Base-by-base conservation (phyloP, 2,113 vertebrate species). In the Spea multiplicata region DNA sequence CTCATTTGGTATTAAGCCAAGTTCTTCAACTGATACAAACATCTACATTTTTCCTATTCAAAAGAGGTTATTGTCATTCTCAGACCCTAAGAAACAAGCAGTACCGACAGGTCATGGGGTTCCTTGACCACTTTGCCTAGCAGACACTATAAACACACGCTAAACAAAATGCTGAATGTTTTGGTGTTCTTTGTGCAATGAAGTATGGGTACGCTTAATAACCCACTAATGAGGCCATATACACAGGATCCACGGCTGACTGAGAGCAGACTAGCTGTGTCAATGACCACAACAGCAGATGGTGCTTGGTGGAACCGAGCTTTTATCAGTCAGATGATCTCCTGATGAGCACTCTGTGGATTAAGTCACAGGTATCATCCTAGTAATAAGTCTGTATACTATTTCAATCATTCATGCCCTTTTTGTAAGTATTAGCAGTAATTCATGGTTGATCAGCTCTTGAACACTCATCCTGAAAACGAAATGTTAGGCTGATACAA, bases 231-330 rank as follows among this genome's bases (percentile, higher is more conserved):
- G 71, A 79, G 70, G 70, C 77, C 44, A 73, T 67, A 73, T 44
- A 49, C 50, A 55, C 8, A 14, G 77, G 62, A 79, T 57, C 30
- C 77, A 79, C 62, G 70, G 44, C 70, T 66, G 13, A 55, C 77
- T 79, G 77, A 67, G 64, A 67, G 66, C 66, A 13, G 77, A 16
- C 57, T 65, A 59, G 69, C 55, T 17, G 61, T 49, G 59, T 72
- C 45, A 44, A 57, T 73, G 77, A 66, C 70, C 70, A 79, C 70
- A 73, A 79, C 30, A 73, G 77, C 77, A 79, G 77, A 79, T 79
- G 77, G 77, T 67, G 10, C 44, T 59, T 52, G 45, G 50, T 66
- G 45, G 16, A 48, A 67, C 44, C 30, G 52, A 30, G 69, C 46
- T 45, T 67, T 67, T 79, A 79, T 79, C 70, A 79, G 77, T 47